A percentile compares a stretch with the other conserved stretches of the same genome.
Evolutionary conservation across 1,140 invertebrate species (phyloP).

Genomic region (Laodelphax striatellus): DNA sequence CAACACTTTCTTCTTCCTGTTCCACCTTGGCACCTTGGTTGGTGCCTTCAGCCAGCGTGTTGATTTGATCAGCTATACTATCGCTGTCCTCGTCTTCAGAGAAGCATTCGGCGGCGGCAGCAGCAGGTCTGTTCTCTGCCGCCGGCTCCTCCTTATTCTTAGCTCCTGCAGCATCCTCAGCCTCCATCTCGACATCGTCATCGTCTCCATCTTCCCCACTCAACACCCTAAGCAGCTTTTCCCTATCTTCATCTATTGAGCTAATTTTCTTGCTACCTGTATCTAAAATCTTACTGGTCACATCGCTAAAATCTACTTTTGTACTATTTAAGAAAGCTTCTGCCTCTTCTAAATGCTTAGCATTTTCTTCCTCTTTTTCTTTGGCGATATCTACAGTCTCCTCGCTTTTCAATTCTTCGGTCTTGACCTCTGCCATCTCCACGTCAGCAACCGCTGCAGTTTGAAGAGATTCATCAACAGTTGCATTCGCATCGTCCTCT

Average conservation of each 20-base stretch:
- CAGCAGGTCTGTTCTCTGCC: background rate
- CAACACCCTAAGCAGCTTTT: constrained; percentile 19
- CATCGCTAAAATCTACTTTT: constrained; percentile 18
- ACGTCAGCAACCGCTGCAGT: background rate
- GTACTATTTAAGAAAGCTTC: constrained; percentile 20
- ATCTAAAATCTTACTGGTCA: constrained; percentile 18
- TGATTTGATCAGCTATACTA: constrained; percentile 10
- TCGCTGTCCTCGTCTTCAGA: constrained; percentile 17
- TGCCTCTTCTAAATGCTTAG: constrained; percentile 20
- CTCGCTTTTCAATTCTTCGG: constrained; percentile 29
- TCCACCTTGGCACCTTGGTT: constrained; percentile 3
- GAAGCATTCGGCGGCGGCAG: constrained; percentile 6
- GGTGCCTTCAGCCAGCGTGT: background rate
- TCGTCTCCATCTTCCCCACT: constrained; percentile 19
- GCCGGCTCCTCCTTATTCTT: background rate
- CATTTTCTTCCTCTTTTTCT: constrained; percentile 22
- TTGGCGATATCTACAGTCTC: constrained; percentile 20
- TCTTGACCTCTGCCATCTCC: background rate
- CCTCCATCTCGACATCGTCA: constrained; percentile 25
- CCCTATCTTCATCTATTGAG: constrained; percentile 14
- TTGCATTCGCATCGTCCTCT: constrained; percentile 20
- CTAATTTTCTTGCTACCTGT: background rate
- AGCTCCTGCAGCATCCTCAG: constrained; percentile 24
- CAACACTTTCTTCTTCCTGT: constrained; percentile 13
- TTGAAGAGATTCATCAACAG: background rate